phyloP scores from a whole-genome alignment of 2,888 invertebrate species.

The Ashinkailepas kermadecensis region DNA sequence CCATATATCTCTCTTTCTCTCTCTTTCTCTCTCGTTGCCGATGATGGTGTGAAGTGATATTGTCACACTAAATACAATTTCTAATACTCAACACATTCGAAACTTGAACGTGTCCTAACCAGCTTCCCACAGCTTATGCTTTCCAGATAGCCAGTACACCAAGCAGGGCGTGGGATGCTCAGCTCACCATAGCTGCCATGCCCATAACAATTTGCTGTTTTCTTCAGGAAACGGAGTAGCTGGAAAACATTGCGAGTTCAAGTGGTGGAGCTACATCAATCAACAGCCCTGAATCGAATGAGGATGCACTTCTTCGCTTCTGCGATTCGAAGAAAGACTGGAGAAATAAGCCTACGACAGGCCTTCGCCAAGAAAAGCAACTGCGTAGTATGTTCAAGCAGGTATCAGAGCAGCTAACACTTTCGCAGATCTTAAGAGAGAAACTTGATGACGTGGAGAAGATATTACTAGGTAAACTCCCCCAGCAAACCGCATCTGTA shows the following conservation, averaged over 20 bases:
- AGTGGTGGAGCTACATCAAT: too few species aligned
- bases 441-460: background rate
- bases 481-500: background rate
- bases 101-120: too few species aligned
- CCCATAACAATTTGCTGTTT: background rate
- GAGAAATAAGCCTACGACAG: background rate
- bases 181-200: too few species aligned
- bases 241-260: background rate
- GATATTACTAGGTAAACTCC: background rate
- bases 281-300: background rate
- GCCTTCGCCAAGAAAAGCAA: background rate
- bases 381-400: background rate
- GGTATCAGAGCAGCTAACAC: background rate
- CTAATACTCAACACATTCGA: too few species aligned
- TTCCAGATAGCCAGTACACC: too few species aligned
- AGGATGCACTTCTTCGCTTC: background rate
- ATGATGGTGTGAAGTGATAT: too few species aligned
- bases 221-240: background rate
- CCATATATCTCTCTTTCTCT: too few species aligned
- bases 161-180: too few species aligned
- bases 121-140: too few species aligned
- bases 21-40: too few species aligned
- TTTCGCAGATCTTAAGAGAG: background rate
- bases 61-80: too few species aligned
- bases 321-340: background rate